A percentile compares a stretch with the other conserved stretches of the same genome.
Evolutionary conservation across 2,113 vertebrate species (phyloP).

Genomic region (Malurus alboscapulatus): DNA sequence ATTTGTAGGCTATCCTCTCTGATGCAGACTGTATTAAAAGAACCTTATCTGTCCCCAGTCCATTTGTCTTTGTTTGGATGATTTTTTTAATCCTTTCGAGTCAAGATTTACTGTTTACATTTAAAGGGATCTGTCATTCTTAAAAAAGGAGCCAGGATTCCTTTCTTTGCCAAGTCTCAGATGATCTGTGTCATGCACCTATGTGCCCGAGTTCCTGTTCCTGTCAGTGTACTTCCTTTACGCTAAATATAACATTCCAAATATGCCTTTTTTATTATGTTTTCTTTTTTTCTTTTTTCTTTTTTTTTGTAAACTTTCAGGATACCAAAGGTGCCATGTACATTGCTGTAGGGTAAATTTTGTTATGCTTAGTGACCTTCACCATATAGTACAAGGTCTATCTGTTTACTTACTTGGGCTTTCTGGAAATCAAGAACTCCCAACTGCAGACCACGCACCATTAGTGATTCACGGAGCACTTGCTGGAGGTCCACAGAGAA

Average conservation of each 20-base stretch:
- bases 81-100: not conserved
- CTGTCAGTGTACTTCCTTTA: not conserved
- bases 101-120: not conserved
- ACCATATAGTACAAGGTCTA: not conserved
- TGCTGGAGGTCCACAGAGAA: not conserved
- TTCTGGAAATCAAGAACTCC: slow-evolving; percentile 21
- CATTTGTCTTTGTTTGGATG: not conserved
- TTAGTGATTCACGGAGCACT: not conserved
- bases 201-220: not conserved
- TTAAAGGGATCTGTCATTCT: not conserved
- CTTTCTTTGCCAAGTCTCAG: not conserved
- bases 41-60: not conserved
- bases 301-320: not conserved
- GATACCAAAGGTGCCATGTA: not conserved
- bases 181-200: not conserved
- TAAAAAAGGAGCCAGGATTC: not conserved
- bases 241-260: not conserved
- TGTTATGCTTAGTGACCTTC: slow-evolving; percentile 21
- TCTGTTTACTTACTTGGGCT: not conserved
- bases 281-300: no score
- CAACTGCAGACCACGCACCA: not conserved
- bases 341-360: not conserved
- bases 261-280: not conserved
- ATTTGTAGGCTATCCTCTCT: not conserved
- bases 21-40: not conserved